phyloP scores from a whole-genome alignment of 1,140 invertebrate genomes.

The Halotydeus destructor region DNA sequence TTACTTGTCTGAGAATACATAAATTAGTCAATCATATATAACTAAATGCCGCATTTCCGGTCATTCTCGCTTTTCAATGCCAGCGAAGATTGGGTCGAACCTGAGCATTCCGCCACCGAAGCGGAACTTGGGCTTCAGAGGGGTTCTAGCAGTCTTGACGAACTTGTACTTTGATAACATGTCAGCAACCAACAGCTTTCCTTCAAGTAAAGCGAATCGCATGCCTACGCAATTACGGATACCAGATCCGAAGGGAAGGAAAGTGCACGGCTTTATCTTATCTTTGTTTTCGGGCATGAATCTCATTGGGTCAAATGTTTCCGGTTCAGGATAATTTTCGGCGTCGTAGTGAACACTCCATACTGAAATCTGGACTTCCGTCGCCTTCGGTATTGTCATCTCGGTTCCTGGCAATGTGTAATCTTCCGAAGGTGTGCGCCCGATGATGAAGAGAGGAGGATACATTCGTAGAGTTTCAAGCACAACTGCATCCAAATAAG shows the following conservation, averaged over 20 bases:
- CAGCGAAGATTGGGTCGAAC: background rate
- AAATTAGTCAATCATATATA: background rate
- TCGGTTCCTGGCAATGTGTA: constrained; percentile 14
- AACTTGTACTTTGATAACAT: constrained; percentile 1
- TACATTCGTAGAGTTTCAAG: constrained; percentile 25
- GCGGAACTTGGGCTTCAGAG: background rate
- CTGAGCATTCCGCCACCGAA: background rate
- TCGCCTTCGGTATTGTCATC: constrained; percentile 15
- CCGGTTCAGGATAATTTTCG: constrained; percentile 17
- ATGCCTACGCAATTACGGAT: constrained; percentile 9
- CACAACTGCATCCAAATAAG: constrained; percentile 23
- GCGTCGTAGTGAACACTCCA: constrained; percentile 17
- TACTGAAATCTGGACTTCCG: constrained; percentile 14
- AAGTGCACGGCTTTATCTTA: background rate
- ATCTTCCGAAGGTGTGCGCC: constrained; percentile 2
- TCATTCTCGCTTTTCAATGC: background rate
- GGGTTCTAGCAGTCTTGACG: background rate
- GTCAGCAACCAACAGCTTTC: constrained; percentile 3
- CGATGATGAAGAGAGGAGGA: constrained; percentile 15
- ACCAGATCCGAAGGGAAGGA: constrained; percentile 7
- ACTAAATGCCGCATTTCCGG: background rate
- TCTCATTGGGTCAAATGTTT: constrained; percentile 16
- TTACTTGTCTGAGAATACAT: background rate
- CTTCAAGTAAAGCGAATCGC: constrained; percentile 12
- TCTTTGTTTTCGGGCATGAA: constrained; percentile 12